phyloP scores from a whole-genome alignment of 92 coral and sea anemone genomes.

The Paramuricea clavata region DNA sequence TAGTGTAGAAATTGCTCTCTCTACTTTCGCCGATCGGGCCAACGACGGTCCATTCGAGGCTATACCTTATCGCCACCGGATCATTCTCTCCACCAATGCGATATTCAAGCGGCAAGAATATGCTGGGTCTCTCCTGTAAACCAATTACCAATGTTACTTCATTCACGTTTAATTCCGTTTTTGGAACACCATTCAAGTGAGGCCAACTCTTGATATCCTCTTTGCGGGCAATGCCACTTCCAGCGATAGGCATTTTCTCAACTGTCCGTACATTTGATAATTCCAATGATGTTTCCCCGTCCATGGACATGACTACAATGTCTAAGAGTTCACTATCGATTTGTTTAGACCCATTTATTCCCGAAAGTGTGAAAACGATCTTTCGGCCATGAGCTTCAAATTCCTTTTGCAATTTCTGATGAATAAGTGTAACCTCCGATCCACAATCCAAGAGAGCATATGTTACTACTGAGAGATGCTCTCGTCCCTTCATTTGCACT shows the following conservation, averaged over 20 bases:
- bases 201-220: constrained; percentile 37
- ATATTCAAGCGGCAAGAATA: constrained; percentile 50
- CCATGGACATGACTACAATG: constrained; percentile 70
- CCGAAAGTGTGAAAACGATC: constrained; percentile 60
- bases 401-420: constrained; percentile 51
- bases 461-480: constrained; percentile 47
- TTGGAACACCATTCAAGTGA: constrained; percentile 2
- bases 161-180: not conserved
- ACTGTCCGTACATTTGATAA: constrained; percentile 68
- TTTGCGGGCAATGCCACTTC: constrained; percentile 30
- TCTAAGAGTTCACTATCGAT: constrained; percentile 62
- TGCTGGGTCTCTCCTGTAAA: constrained; percentile 58
- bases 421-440: constrained; percentile 75
- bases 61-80: constrained; percentile 46
- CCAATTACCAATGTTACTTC: not conserved
- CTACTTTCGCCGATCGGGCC: constrained; percentile 51
- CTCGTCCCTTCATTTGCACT: constrained; percentile 62
- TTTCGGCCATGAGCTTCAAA: constrained; percentile 55
- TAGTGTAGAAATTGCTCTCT: constrained; percentile 10
- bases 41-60: constrained; percentile 62
- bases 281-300: constrained; percentile 57
- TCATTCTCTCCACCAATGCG: not conserved
- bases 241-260: constrained; percentile 34
- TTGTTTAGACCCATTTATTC: constrained; percentile 67
- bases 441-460: constrained; percentile 78